Conservation (phyloP, 2,113 vertebrate genomes). For the Apodemus sylvaticus region DNA sequence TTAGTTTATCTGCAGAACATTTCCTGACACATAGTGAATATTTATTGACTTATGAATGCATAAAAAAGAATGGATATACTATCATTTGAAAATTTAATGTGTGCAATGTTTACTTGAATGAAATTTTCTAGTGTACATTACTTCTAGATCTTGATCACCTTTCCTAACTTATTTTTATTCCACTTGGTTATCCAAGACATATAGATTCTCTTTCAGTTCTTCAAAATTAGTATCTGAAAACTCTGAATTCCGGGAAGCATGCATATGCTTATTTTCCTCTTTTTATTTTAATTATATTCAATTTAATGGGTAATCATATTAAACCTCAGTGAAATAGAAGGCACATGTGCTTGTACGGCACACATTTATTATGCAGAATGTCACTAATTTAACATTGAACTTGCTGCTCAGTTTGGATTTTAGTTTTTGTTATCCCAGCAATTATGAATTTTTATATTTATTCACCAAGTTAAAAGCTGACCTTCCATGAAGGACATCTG, state of each 20-base stretch:
- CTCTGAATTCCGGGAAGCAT: neutral
- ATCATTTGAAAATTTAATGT: slow-evolving; percentile 11
- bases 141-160: neutral
- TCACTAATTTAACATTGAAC: neutral
- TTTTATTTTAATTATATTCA: neutral
- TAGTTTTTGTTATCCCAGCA: neutral
- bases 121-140: neutral
- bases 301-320: neutral
- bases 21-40: neutral
- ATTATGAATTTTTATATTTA: slow-evolving; percentile 19
- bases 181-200: neutral
- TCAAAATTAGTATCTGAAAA: neutral
- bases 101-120: neutral
- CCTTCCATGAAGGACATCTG: neutral
- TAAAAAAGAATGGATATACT: neutral
- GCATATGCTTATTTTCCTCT: neutral
- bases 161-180: neutral
- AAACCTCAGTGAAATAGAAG: neutral
- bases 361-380: neutral
- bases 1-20: neutral
- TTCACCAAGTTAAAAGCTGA: slow-evolving; percentile 17
- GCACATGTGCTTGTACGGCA: neutral
- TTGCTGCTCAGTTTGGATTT: neutral
- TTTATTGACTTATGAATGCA: neutral
- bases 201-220: neutral